Base-by-base conservation (phyloP, 2,888 invertebrate species). In the Leistus spinibarbis region DNA sequence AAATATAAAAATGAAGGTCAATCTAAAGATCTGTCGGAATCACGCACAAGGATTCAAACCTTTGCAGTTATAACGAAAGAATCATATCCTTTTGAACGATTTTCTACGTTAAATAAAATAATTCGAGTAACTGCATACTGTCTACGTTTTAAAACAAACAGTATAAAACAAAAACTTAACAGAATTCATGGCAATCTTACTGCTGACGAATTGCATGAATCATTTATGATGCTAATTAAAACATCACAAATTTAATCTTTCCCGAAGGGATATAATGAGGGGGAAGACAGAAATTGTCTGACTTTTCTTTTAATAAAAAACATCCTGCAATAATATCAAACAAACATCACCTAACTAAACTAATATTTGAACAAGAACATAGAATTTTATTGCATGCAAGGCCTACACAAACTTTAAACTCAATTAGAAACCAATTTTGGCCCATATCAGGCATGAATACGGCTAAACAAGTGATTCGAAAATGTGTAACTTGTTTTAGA, bases 81-180 rank as follows among this genome's bases (percentile, higher is more conserved):
- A n/a, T n/a, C n/a, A n/a, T n/a, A n/a, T n/a, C n/a, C n/a, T n/a
- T n/a, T n/a, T n/a, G n/a, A n/a, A n/a, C n/a, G n/a, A n/a, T n/a
- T n/a, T n/a, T n/a, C n/a, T n/a, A n/a, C n/a, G n/a, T 65, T 23
- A 5, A 16, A n/a, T 9, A 23, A 23, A 23, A 13, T 65, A n/a
- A 65, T 1, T 9, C 20, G 65, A 65, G 16, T 65, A n/a, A 65
- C 24, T 20, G 27, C 65, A 5, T 65, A 65, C 17, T 65, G 65
- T 24, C 16, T 2, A 10, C 22, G 65, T n/a, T 65, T 65, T 23
- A 65, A 24, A 16, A 23, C 22, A 2, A 65, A 1, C 63, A n/a
- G n/a, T n/a, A n/a, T n/a, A n/a, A n/a, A n/a, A n/a, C n/a, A n/a
- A n/a, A n/a, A n/a, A n/a, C n/a, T n/a, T n/a, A n/a, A n/a, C n/a